These are phyloP conservation scores for Coranthus polyacanthus DNA, from an alignment of 2,797 vertebrate genomes.

Conservation along the genomic window DNA sequence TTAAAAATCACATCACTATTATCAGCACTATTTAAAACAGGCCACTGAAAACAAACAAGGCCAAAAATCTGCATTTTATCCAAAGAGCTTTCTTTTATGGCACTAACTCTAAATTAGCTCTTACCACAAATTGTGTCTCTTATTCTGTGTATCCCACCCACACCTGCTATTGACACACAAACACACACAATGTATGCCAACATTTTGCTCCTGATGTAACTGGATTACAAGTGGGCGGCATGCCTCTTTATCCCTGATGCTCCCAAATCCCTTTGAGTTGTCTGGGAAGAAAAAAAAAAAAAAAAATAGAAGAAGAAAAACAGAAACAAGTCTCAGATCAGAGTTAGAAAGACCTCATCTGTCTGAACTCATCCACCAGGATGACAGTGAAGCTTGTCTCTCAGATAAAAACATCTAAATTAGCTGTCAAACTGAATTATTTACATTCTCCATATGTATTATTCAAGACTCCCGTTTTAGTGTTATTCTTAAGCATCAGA, in stretches of 20 bases:
- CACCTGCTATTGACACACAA: conserved; percentile 39
- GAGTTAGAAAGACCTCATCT: conserved; percentile 20
- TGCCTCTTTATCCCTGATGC: conserved; percentile 9
- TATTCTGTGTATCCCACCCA: conserved; percentile 30
- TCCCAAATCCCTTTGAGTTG: conserved; percentile 33
- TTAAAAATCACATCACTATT: conserved; percentile 2
- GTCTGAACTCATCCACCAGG: conserved; percentile 15
- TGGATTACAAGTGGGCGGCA: conserved; percentile 43
- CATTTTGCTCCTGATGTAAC: conserved; percentile 44
- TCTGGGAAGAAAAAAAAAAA: not conserved
- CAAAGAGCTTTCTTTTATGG: conserved; percentile 29
- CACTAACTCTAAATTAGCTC: conserved; percentile 40
- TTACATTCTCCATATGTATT: not conserved
- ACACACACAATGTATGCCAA: conserved; percentile 21
- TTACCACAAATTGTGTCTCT: conserved; percentile 20
- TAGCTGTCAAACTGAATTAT: conserved; percentile 23
- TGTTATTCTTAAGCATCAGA: not conserved
- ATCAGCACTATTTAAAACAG: conserved; percentile 10
- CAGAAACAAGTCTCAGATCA: conserved; percentile 31
- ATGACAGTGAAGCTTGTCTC: not conserved
- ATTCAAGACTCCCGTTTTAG: not conserved
- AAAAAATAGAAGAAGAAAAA: not conserved
- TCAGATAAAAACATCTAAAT: conserved; percentile 12
- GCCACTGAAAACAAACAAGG: conserved; percentile 41
- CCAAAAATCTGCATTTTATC: conserved; percentile 41